Percentiles rank a stretch among this genome's conserved stretches.
Evolutionary conservation across 2,113 vertebrate genomes (phyloP).

Genomic region (Scomber japonicus): DNA sequence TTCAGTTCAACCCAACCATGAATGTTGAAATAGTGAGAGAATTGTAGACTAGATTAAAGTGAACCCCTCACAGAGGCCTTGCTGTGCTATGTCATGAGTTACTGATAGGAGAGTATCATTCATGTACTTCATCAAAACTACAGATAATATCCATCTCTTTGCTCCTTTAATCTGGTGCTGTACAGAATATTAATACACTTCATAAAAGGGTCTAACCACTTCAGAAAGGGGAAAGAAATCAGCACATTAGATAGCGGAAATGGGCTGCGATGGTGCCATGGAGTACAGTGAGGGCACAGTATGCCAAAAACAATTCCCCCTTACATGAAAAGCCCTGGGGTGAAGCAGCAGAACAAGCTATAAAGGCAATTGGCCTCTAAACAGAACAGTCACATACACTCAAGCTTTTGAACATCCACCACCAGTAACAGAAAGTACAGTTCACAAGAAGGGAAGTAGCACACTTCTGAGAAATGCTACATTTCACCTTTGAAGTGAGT

Average conservation of each 20-base stretch:
- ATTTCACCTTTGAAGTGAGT: conserved; percentile 51
- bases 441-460: conserved; percentile 47
- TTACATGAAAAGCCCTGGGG: conserved; percentile 40
- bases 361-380: conserved; percentile 48
- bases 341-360: conserved; percentile 29
- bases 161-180: conserved; percentile 53
- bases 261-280: conserved; percentile 26
- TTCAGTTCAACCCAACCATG: background rate
- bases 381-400: conserved; percentile 14
- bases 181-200: conserved; percentile 66
- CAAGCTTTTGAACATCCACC: conserved; percentile 15
- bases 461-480: conserved; percentile 49
- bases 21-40: conserved; percentile 29
- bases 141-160: conserved; percentile 44
- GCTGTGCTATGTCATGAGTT: conserved; percentile 37
- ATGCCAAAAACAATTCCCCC: conserved; percentile 54
- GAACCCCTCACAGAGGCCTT: conserved; percentile 23
- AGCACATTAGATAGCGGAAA: conserved; percentile 30
- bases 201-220: conserved; percentile 18
- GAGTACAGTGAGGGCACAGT: conserved; percentile 57
- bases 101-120: conserved; percentile 53
- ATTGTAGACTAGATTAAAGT: conserved; percentile 39
- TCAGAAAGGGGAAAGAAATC: conserved; percentile 33
- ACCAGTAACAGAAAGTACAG: conserved; percentile 45
- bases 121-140: conserved; percentile 44